A percentile compares a stretch with the other conserved stretches of the same genome.
Conservation (phyloP, 2,797 vertebrate species). For the Spinibarbus caldwelli region DNA sequence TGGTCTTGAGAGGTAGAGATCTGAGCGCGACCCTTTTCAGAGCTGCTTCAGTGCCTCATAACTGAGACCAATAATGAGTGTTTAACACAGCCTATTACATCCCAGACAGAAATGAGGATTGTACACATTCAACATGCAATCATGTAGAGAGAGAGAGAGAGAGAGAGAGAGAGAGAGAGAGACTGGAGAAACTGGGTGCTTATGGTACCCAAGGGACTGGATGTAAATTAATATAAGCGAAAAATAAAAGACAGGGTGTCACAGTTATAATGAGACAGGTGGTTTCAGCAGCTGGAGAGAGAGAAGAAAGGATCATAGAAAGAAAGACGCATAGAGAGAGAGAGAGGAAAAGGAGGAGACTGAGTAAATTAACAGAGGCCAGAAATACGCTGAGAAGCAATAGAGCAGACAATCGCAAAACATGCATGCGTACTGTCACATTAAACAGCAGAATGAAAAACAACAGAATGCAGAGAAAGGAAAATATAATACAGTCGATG, state of each 20-base stretch:
- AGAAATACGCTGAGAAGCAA: slow-evolving; percentile 13
- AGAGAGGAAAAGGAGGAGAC: slow-evolving; percentile 75
- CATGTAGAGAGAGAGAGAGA: neutral
- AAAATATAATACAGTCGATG: slow-evolving; percentile 44
- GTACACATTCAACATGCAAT: slow-evolving; percentile 45
- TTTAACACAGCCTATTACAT: slow-evolving; percentile 57
- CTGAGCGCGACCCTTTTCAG: slow-evolving; percentile 37
- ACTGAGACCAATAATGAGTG: slow-evolving; percentile 56
- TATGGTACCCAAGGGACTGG: slow-evolving; percentile 54
- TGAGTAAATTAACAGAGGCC: slow-evolving; percentile 77
- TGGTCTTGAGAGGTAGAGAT: slow-evolving; percentile 49
- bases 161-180: neutral
- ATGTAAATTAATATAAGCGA: slow-evolving; percentile 65
- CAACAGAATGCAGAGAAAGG: slow-evolving; percentile 48
- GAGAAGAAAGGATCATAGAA: slow-evolving; percentile 41
- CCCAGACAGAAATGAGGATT: slow-evolving; percentile 45
- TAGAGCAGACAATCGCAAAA: slow-evolving; percentile 46
- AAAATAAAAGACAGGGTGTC: slow-evolving; percentile 70
- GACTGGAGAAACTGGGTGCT: slow-evolving; percentile 61
- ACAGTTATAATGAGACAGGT: slow-evolving; percentile 82
- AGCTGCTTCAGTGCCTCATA: slow-evolving; percentile 38
- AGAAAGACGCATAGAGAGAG: slow-evolving; percentile 67
- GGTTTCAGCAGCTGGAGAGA: slow-evolving; percentile 81
- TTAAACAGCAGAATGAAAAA: neutral
- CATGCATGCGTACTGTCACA: neutral